phyloP scores from a whole-genome alignment of 2,797 vertebrate species.

The Iguana delicatissima region DNA sequence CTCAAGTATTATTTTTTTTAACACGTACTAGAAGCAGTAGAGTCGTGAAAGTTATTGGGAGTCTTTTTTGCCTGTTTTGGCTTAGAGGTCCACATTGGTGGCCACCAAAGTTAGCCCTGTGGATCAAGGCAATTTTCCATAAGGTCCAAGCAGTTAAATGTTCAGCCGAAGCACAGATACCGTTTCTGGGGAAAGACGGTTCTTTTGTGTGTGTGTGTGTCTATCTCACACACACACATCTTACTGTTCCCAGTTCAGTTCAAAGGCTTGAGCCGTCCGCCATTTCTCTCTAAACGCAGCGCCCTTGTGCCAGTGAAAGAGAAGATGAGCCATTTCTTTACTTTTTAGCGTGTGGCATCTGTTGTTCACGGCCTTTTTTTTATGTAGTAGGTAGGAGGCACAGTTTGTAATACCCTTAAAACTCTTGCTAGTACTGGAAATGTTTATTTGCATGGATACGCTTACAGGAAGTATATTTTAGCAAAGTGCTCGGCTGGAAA shows the following conservation, averaged over 20 bases:
- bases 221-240: not conserved
- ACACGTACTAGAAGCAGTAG: not conserved
- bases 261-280: not conserved
- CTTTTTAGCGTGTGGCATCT: too few relatives aligned
- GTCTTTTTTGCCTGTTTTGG: not conserved
- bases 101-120: too few relatives aligned
- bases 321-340: too few relatives aligned
- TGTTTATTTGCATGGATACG: not conserved
- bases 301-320: not conserved
- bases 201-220: too few relatives aligned
- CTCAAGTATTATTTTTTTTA: not conserved
- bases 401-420: not conserved
- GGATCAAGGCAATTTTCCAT: not conserved
- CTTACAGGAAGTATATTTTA: not conserved
- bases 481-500: too few relatives aligned
- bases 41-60: too few relatives aligned
- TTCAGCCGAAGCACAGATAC: not conserved
- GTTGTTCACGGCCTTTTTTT: too few relatives aligned
- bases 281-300: slow-evolving; percentile 1
- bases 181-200: not conserved
- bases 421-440: not conserved
- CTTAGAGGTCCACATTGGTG: not conserved
- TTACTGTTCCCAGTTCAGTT: not conserved
- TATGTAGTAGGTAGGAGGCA: too few relatives aligned
- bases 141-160: not conserved